Conservation (phyloP, 2,797 vertebrate species). For the Dallia pectoralis region DNA sequence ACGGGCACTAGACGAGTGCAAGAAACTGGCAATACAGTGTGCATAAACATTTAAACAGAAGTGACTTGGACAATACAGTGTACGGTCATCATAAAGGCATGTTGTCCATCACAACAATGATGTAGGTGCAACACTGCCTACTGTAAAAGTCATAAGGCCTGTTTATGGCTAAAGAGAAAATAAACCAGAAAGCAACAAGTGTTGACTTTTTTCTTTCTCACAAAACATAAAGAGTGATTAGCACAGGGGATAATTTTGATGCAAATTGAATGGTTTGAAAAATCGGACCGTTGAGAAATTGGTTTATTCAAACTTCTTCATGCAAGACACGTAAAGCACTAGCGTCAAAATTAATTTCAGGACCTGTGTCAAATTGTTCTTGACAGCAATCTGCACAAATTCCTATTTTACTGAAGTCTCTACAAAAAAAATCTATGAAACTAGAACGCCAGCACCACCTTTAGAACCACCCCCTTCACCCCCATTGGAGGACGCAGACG, state of each 20-base stretch:
- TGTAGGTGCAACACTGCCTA: background rate
- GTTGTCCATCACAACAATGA: background rate
- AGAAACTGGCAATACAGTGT: background rate
- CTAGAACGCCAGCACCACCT: constrained; percentile 83
- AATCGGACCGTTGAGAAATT: background rate
- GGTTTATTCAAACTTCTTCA: background rate
- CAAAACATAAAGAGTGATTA: background rate
- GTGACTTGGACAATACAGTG: background rate
- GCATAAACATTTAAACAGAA: background rate
- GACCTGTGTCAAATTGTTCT: constrained; percentile 16
- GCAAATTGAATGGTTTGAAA: constrained; percentile 2
- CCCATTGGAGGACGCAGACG: constrained; percentile 60
- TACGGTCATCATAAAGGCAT: background rate
- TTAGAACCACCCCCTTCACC: constrained; percentile 77
- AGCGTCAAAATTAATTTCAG: constrained; percentile 23
- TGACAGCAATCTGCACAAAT: constrained; percentile 22
- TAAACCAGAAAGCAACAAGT: background rate
- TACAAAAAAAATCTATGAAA: constrained; percentile 74
- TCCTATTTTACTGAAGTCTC: constrained; percentile 17
- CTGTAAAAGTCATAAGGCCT: background rate
- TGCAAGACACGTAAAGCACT: constrained; percentile 6
- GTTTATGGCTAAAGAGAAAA: background rate
- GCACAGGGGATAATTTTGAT: background rate
- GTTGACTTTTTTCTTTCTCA: background rate
- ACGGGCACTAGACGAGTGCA: too few species aligned